Evolutionary conservation across 2,113 vertebrate species (phyloP).

Genomic region (Tragelaphus scriptus): DNA sequence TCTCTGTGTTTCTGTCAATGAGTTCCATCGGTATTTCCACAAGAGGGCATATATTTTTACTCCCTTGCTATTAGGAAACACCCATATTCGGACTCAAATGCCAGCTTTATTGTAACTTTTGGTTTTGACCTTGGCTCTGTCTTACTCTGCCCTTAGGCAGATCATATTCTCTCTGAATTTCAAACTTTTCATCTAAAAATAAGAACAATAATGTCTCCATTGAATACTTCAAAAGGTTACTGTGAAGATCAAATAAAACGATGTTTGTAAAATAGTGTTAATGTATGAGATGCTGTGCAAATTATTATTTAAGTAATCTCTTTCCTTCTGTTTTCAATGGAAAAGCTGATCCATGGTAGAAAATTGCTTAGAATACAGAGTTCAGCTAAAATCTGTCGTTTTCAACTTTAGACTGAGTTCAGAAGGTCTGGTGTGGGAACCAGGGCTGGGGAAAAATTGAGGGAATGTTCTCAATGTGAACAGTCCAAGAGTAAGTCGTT

Average conservation of each 20-base stretch:
- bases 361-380: background rate
- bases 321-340: background rate
- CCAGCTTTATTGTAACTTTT: background rate
- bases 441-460: background rate
- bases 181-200: conserved; percentile 23
- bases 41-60: background rate
- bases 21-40: background rate
- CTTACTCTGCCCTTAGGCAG: background rate
- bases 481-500: background rate
- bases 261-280: background rate
- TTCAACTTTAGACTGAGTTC: background rate
- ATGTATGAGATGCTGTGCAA: background rate
- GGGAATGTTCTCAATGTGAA: background rate
- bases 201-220: background rate
- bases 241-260: background rate
- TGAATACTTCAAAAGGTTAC: background rate
- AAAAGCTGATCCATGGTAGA: background rate
- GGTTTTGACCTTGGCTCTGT: background rate
- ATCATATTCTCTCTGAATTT: background rate
- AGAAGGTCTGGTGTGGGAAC: background rate
- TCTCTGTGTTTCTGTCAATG: background rate
- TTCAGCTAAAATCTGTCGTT: background rate
- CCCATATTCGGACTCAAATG: background rate
- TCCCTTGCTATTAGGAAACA: background rate
- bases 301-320: background rate